Percentiles rank a stretch among this genome's conserved stretches.
These are phyloP conservation scores for Caenorhabditis angaria DNA, from an alignment of 2,888 invertebrate species.

Conservation along the genomic window DNA sequence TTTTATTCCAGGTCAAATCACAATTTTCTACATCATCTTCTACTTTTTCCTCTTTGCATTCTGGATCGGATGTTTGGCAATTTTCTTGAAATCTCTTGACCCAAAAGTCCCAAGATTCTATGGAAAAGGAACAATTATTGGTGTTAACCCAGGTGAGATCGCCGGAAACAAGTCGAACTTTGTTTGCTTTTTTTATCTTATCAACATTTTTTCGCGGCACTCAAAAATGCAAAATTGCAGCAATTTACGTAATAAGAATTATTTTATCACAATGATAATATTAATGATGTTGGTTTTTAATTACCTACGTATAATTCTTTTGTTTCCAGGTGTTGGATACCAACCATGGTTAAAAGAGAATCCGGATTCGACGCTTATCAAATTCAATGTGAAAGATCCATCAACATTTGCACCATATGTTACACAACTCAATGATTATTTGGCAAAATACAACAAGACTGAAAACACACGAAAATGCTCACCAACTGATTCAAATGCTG, in stretches of 20 bases:
- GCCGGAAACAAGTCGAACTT: neutral
- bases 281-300: neutral
- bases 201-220: neutral
- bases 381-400: conserved; percentile 79
- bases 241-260: conserved; percentile 5
- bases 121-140: conserved; percentile 85
- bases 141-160: conserved; percentile 86
- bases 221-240: neutral
- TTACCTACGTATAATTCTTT: neutral
- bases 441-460: conserved; percentile 60
- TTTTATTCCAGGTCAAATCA: conserved; percentile 84
- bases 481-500: conserved; percentile 45
- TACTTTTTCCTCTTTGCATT: conserved; percentile 90
- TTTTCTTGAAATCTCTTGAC: conserved; percentile 92
- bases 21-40: conserved; percentile 94
- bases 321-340: conserved; percentile 86
- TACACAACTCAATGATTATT: conserved; percentile 55
- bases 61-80: conserved; percentile 91
- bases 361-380: conserved; percentile 94
- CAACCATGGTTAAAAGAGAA: conserved; percentile 92
- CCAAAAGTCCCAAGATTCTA: conserved; percentile 88
- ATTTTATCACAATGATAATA: neutral
- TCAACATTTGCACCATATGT: conserved; percentile 55
- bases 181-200: neutral
- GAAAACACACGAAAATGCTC: conserved; percentile 63